Percentiles rank a stretch among this genome's conserved stretches.
Conservation (phyloP, 1,140 invertebrate genomes). For the Lordiphosa collinella region DNA sequence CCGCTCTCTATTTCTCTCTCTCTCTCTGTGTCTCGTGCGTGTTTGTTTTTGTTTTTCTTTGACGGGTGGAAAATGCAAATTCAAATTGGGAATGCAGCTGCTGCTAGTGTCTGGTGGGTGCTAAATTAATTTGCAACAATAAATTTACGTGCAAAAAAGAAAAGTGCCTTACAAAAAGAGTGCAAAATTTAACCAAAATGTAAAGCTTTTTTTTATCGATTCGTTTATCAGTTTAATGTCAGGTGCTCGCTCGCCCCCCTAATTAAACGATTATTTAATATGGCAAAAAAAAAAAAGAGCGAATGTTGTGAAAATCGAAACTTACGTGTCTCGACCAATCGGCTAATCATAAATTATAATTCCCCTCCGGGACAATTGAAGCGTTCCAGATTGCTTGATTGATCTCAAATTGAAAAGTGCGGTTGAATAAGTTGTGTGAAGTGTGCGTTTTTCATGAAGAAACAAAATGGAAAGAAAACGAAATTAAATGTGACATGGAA, state of each 20-base stretch:
- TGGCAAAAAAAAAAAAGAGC: conserved; percentile 11
- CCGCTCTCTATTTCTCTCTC: conserved; percentile 29
- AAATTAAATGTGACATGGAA: conserved; percentile 30
- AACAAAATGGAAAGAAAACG: conserved; percentile 5
- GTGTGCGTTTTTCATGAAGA: conserved; percentile 14
- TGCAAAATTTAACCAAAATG: conserved; percentile 18
- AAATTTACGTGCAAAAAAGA: conserved; percentile 17
- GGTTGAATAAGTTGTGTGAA: conserved; percentile 52
- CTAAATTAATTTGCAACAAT: conserved; percentile 33
- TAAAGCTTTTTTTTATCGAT: conserved; percentile 21
- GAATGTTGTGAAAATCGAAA: conserved; percentile 29
- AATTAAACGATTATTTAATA: conserved; percentile 62
- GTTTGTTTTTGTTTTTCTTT: conserved; percentile 20
- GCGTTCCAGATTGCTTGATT: conserved; percentile 43
- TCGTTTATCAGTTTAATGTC: conserved; percentile 34
- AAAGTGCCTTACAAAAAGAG: conserved; percentile 34
- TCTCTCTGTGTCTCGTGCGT: conserved; percentile 27
- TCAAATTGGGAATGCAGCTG: conserved; percentile 25
- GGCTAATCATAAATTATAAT: conserved; percentile 12
- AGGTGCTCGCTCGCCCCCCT: conserved; percentile 29
- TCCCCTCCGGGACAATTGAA: conserved; percentile 7
- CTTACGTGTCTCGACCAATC: conserved; percentile 17
- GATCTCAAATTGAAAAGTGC: conserved; percentile 64
- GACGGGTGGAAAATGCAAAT: conserved; percentile 37
- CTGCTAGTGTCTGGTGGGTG: conserved; percentile 31